phyloP scores from a whole-genome alignment of 2,797 vertebrate species.

The Sternarchorhynchus goeldii region DNA sequence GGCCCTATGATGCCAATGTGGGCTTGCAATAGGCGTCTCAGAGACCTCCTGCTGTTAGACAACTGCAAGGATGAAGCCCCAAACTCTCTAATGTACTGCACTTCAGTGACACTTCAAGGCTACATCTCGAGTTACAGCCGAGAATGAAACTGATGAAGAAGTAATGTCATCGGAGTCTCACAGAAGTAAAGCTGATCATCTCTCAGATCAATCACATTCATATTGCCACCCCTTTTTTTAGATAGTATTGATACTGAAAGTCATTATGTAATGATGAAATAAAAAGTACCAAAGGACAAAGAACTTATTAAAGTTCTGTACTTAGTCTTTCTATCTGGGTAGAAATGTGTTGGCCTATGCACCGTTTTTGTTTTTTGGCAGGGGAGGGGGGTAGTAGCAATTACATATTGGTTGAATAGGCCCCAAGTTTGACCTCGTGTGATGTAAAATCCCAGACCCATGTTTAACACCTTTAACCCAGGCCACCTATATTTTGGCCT shows the following conservation, averaged over 20 bases:
- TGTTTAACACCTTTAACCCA: background rate
- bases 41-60: constrained; percentile 47
- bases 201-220: background rate
- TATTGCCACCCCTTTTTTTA: background rate
- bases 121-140: background rate
- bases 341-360: too few relatives aligned
- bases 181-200: background rate
- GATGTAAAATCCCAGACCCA: too few relatives aligned
- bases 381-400: background rate
- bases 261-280: too few relatives aligned
- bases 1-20: constrained; percentile 42
- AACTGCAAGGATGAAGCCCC: constrained; percentile 30
- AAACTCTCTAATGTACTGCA: constrained; percentile 24
- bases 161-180: background rate
- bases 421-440: background rate
- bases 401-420: background rate
- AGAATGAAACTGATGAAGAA: background rate
- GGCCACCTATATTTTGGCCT: background rate
- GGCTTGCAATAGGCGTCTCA: constrained; percentile 2
- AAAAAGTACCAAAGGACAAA: too few relatives aligned
- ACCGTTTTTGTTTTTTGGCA: too few relatives aligned
- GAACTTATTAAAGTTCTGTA: too few relatives aligned
- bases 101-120: constrained; percentile 7
- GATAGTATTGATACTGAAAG: too few relatives aligned
- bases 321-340: too few relatives aligned